These are phyloP conservation scores for Ahaetulla prasina DNA, from an alignment of 2,113 vertebrate species.

Conservation along the genomic window DNA sequence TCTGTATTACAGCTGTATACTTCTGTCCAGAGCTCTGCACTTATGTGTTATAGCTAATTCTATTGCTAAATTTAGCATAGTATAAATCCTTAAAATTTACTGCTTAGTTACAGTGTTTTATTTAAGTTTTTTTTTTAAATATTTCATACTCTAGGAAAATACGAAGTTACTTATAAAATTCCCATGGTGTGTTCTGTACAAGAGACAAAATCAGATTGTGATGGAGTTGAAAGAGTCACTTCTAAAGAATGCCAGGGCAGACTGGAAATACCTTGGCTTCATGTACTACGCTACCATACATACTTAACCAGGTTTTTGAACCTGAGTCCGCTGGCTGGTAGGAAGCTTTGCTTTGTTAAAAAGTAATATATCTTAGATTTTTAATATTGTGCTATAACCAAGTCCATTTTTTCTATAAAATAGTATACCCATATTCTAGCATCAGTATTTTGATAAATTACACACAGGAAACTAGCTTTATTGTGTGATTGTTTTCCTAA, in stretches of 20 bases:
- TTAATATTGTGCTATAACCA: not conserved
- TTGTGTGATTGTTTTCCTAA: not conserved
- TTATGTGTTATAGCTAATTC: not conserved
- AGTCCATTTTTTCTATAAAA: not conserved
- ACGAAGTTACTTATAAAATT: slow-evolving; percentile 42
- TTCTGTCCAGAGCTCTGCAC: not conserved
- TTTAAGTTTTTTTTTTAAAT: not conserved
- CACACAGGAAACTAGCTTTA: not conserved
- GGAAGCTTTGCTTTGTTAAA: slow-evolving; percentile 24
- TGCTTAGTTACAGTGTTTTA: not conserved
- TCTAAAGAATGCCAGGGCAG: slow-evolving; percentile 12
- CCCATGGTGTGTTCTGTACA: not conserved
- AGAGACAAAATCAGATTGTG: not conserved
- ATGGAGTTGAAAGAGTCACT: slow-evolving; percentile 4
- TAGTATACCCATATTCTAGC: not conserved
- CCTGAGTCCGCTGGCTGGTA: slow-evolving; percentile 68
- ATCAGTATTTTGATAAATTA: not conserved
- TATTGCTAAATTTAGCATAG: not conserved
- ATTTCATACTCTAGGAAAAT: slow-evolving; percentile 55
- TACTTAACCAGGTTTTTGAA: slow-evolving; percentile 72
- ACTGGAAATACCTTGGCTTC: slow-evolving; percentile 70
- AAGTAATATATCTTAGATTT: not conserved
- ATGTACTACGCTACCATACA: slow-evolving; percentile 73
- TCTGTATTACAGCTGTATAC: not conserved
- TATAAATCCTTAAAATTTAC: not conserved